Conservation (phyloP, 2,888 invertebrate genomes). For the Dynastes hyllus region DNA sequence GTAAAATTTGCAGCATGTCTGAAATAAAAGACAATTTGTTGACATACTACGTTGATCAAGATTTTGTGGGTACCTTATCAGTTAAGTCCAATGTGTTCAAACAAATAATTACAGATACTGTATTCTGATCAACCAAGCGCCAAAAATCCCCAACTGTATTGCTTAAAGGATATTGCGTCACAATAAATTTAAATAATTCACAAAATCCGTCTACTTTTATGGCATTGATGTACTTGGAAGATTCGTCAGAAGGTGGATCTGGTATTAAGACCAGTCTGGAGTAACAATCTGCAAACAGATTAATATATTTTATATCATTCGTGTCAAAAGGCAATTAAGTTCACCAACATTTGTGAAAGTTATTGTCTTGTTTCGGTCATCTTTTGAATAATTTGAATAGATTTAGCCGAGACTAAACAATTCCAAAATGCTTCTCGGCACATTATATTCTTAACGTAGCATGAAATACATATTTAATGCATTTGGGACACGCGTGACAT, state of each 20-base stretch:
- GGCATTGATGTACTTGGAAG: constrained; percentile 71
- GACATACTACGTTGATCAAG: no score
- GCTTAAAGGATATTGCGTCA: constrained; percentile 71
- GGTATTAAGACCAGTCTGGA: constrained; percentile 67
- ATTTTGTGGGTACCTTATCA: constrained; percentile 64
- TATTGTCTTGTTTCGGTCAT: no score
- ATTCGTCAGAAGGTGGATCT: constrained; percentile 65
- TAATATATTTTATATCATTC: background rate
- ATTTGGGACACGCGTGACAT: no score
- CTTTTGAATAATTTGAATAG: no score
- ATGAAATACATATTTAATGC: no score
- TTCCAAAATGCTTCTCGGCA: no score
- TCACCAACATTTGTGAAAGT: no score
- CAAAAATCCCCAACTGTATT: constrained; percentile 71
- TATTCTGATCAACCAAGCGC: constrained; percentile 69
- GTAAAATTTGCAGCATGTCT: constrained; percentile 37
- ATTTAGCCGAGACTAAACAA: no score
- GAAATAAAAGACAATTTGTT: background rate
- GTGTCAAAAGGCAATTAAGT: no score
- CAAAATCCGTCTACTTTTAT: constrained; percentile 69
- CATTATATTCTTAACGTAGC: no score
- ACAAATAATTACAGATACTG: constrained; percentile 68
- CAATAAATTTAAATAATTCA: constrained; percentile 67
- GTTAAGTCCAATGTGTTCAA: constrained; percentile 67
- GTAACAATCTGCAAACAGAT: constrained; percentile 59